Conservation (phyloP, 2,797 vertebrate genomes). For the Squalus acanthias region DNA sequence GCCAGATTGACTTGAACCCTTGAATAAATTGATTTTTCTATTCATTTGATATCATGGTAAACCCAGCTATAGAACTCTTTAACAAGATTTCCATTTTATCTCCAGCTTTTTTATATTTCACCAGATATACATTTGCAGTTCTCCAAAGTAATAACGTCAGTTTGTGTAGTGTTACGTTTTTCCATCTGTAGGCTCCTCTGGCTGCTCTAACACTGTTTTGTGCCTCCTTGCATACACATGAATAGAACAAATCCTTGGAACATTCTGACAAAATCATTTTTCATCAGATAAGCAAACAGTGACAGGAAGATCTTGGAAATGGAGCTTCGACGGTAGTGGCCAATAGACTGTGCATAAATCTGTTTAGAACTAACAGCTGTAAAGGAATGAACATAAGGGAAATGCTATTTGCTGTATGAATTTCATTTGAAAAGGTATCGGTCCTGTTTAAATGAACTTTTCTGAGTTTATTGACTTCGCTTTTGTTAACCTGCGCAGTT, state of each 20-base stretch:
- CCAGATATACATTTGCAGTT: background rate
- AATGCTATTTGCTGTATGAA: constrained; percentile 24
- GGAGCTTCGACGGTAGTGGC: constrained; percentile 47
- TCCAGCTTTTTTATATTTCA: constrained; percentile 7
- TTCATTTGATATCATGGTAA: background rate
- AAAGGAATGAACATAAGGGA: constrained; percentile 41
- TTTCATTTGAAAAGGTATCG: constrained; percentile 22
- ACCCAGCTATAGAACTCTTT: background rate
- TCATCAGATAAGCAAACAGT: constrained; percentile 55
- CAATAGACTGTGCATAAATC: constrained; percentile 45
- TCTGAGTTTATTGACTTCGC: background rate
- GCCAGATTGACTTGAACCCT: background rate
- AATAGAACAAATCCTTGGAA: constrained; percentile 58
- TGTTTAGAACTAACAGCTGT: constrained; percentile 44
- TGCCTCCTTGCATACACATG: constrained; percentile 52
- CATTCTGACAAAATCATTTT: constrained; percentile 59
- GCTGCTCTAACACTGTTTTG: constrained; percentile 38
- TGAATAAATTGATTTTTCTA: constrained; percentile 24
- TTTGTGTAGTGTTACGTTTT: background rate
- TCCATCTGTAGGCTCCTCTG: constrained; percentile 4
- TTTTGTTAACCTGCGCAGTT: background rate
- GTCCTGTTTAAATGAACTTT: background rate
- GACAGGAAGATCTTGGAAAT: constrained; percentile 56
- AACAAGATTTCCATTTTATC: background rate
- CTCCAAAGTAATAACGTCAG: background rate